A percentile compares a stretch with the other conserved stretches of the same genome.
Evolutionary conservation across 2,888 invertebrate genomes (phyloP).

Genomic region (Drosophila tanythrix): DNA sequence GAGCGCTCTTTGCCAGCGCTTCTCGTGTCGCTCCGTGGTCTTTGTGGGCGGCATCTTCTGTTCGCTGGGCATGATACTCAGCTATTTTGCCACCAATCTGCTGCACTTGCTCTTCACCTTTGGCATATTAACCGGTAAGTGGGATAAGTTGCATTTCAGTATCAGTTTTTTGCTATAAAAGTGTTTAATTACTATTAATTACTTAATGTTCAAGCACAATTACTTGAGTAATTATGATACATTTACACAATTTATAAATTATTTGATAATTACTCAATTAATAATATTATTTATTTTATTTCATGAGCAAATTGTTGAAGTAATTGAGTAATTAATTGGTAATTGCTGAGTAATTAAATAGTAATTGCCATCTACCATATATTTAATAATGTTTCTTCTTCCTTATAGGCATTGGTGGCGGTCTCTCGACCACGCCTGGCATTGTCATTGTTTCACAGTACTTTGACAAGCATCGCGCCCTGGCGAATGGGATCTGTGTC

Average conservation of each 20-base stretch:
- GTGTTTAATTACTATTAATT: not conserved
- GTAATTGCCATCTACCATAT: not conserved
- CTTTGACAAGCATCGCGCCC: slow-evolving; percentile 91
- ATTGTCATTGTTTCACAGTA: slow-evolving; percentile 93
- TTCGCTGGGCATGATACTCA: slow-evolving; percentile 89
- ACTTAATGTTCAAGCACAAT: not conserved
- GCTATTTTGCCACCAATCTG: slow-evolving; percentile 89
- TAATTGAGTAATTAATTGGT: not conserved
- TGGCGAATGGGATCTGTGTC: slow-evolving; percentile 92
- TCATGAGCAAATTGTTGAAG: not conserved
- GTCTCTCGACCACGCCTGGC: slow-evolving; percentile 92
- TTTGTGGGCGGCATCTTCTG: slow-evolving; percentile 91
- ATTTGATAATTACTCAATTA: not conserved
- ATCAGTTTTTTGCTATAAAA: not conserved
- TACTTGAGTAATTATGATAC: not conserved
- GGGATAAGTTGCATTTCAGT: not conserved
- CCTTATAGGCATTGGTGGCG: slow-evolving; percentile 90
- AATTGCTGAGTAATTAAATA: not conserved
- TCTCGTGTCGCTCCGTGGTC: slow-evolving; percentile 89
- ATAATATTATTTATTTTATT: not conserved
- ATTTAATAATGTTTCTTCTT: not conserved
- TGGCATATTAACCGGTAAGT: slow-evolving; percentile 89
- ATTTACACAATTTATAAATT: not conserved
- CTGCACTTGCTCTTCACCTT: slow-evolving; percentile 90
- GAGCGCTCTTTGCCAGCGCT: slow-evolving; percentile 90